Conservation (phyloP, 2,797 vertebrate genomes). For the Anableps anableps region DNA sequence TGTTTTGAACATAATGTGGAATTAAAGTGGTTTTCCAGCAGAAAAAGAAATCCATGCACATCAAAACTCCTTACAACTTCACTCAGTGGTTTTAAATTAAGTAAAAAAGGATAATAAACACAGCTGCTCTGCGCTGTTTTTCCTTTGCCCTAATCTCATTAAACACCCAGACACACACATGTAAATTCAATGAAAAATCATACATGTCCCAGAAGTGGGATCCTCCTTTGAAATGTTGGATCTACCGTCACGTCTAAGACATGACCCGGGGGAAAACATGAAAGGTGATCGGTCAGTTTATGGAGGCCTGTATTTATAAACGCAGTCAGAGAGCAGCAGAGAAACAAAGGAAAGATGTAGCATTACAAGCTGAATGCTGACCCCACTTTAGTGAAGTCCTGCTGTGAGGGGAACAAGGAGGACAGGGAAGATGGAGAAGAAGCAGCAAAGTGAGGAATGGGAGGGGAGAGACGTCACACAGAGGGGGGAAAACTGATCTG, state of each 20-base stretch:
- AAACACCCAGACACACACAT: slow-evolving; percentile 47
- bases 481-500: slow-evolving; percentile 45
- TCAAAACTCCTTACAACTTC: slow-evolving; percentile 9
- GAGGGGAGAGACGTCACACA: slow-evolving; percentile 52
- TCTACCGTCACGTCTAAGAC: slow-evolving; percentile 69
- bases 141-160: slow-evolving; percentile 54
- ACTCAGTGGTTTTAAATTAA: slow-evolving; percentile 30
- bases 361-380: slow-evolving; percentile 69
- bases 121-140: slow-evolving; percentile 40
- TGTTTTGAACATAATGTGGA: slow-evolving; percentile 12
- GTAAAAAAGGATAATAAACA: slow-evolving; percentile 50
- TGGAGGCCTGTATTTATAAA: slow-evolving; percentile 66
- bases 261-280: slow-evolving; percentile 69
- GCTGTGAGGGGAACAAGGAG: slow-evolving; percentile 37
- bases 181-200: slow-evolving; percentile 51
- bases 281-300: slow-evolving; percentile 66
- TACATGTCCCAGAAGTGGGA: slow-evolving; percentile 17
- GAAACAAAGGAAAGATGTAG: slow-evolving; percentile 65
- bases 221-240: slow-evolving; percentile 66
- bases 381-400: slow-evolving; percentile 74
- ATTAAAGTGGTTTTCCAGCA: not conserved
- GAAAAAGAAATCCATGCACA: not conserved
- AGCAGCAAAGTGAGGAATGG: slow-evolving; percentile 53
- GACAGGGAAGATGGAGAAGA: slow-evolving; percentile 37
- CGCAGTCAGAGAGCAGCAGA: slow-evolving; percentile 69